Base-by-base conservation (phyloP, 2,888 invertebrate species). In the Tinea semifulvella region DNA sequence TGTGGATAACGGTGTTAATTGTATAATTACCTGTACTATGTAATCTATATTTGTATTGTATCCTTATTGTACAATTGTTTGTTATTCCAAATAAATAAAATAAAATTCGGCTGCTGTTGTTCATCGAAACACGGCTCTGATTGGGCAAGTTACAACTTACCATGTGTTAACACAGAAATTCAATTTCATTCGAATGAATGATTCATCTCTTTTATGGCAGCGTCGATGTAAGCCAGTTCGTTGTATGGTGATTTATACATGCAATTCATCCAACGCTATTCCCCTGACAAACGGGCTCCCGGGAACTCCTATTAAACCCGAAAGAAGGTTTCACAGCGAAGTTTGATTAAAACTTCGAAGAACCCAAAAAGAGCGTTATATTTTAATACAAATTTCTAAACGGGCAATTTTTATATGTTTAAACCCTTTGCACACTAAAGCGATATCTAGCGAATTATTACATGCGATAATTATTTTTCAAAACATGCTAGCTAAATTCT, bases 321-420 rank as follows among this genome's bases (percentile, higher is more conserved):
- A 11, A 11, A 13, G 8, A 31, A 31, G 31, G 22, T 13, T 11
- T 7, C 31, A 7, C n/a, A 8, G 25, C 25, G 8, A 31, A 31
- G n/a, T 31, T 31, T 31, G 31, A 31, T 31, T 31, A 31, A 31
- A 31, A 31, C 31, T 31, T 31, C n/a, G 7, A 11, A 31, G 31
- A 11, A 31, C 5, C 5, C 11, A 7, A 22, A 7, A 22, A 22
- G 5, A 7, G 31, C 6, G 31, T 31, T 11, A 7, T 7, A 7
- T 22, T 22, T 22, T 22, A 22, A 22, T 22, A 22, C 22, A 22
- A 22, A 22, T 8, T 22, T 22, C 8, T 22, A 7, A 22, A n/a
- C 6, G 8, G 22, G 22, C 22, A 22, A 22, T 22, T 22, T 22
- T 22, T 22, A 22, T 22, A 22, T 22, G 6, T n/a, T n/a, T n/a